These are phyloP conservation scores for Helicoverpa armigera DNA, from an alignment of 1,140 invertebrate species.

Conservation along the genomic window DNA sequence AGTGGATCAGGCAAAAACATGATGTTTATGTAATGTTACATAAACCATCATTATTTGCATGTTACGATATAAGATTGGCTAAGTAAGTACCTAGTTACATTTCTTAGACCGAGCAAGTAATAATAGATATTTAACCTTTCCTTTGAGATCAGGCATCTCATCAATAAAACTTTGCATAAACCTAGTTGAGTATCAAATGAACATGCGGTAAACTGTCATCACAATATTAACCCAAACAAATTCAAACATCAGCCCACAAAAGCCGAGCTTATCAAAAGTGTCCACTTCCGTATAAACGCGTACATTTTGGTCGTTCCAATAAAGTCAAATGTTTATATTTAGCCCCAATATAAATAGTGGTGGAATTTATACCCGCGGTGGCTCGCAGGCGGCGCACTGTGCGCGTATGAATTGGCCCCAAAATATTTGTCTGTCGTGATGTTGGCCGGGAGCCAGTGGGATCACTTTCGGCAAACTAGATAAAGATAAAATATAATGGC, in stretches of 20 bases:
- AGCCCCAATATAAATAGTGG: constrained; percentile 66
- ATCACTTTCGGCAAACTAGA: constrained; percentile 78
- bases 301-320: constrained; percentile 53
- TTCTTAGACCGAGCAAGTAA: too few species aligned
- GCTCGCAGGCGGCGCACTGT: constrained; percentile 54
- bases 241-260: constrained; percentile 24
- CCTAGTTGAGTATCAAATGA: background rate
- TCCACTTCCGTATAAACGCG: constrained; percentile 48
- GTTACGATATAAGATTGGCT: too few species aligned
- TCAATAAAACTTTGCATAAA: background rate
- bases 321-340: constrained; percentile 68
- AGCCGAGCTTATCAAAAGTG: constrained; percentile 41
- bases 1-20: background rate
- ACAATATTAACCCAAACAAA: constrained; percentile 23
- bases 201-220: background rate
- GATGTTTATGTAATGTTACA: constrained; percentile 2
- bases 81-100: too few species aligned
- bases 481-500: constrained; percentile 28
- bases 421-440: constrained; percentile 82
- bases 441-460: constrained; percentile 75
- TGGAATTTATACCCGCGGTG: constrained; percentile 63
- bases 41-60: background rate
- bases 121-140: too few species aligned
- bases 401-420: constrained; percentile 73
- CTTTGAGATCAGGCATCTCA: too few species aligned